phyloP scores from a whole-genome alignment of 1,140 invertebrate genomes.

The Hylyphantes graminicola region DNA sequence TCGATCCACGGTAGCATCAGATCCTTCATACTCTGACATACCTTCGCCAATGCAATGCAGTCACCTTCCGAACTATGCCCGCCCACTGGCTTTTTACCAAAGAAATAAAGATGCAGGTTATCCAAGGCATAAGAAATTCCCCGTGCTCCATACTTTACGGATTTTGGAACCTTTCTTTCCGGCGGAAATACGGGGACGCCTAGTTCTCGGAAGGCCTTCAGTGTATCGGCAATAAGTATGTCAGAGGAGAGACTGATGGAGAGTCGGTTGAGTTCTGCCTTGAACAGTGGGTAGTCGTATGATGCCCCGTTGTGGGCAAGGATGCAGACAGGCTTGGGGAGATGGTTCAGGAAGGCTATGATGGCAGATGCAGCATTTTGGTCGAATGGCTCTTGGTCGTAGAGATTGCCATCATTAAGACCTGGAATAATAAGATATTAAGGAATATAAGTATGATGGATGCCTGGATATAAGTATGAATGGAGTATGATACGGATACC shows the following conservation, averaged over 20 bases:
- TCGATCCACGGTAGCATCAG: conserved; percentile 43
- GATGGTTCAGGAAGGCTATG: conserved; percentile 36
- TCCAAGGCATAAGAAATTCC: conserved; percentile 15
- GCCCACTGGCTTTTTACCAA: conserved; percentile 3
- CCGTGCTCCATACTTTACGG: conserved; percentile 1
- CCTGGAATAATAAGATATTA: conserved; percentile 28
- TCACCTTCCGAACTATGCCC: conserved; percentile 54
- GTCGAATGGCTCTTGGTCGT: conserved; percentile 29
- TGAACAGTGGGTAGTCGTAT: conserved; percentile 47
- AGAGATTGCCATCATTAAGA: conserved; percentile 23
- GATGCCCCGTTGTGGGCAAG: conserved; percentile 41
- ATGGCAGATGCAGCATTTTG: conserved; percentile 19
- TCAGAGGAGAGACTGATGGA: conserved; percentile 10
- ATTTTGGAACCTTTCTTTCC: conserved; percentile 6
- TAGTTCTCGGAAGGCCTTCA: conserved; percentile 19
- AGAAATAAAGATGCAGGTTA: conserved; percentile 37
- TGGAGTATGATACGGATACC: too few species aligned
- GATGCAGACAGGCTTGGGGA: conserved; percentile 39
- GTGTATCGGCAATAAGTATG: conserved; percentile 40
- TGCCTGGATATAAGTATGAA: too few species aligned
- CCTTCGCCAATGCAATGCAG: conserved; percentile 44
- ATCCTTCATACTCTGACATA: conserved; percentile 42
- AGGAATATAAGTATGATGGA: too few species aligned
- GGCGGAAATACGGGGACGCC: conserved; percentile 15
- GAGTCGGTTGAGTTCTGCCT: conserved; percentile 33